Conservation (phyloP, 2,888 invertebrate species). For the Chamaedrilus cognettii region DNA sequence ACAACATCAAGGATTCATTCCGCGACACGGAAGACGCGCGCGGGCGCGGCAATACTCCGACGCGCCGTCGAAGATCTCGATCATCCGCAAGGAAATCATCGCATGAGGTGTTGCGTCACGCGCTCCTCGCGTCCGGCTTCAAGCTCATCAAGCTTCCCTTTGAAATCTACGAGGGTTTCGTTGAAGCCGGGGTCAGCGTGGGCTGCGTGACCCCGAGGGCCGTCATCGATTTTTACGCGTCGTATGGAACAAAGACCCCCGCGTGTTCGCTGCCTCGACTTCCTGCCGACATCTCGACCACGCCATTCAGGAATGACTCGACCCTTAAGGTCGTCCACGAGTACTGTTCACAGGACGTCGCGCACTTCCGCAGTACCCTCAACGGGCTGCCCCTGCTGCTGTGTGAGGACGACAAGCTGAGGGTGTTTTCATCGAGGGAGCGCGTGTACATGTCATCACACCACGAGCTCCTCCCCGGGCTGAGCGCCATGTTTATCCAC, state of each 20-base stretch:
- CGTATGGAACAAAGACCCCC: conserved; percentile 21
- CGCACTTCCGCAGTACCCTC: conserved; percentile 31
- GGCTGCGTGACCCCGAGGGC: conserved; percentile 33
- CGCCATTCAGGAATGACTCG: conserved; percentile 31
- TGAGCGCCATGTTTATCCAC: conserved; percentile 37
- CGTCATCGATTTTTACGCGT: conserved; percentile 35
- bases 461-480: conserved; percentile 35
- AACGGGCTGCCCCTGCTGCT: conserved; percentile 38
- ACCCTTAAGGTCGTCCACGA: conserved; percentile 32
- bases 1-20: conserved; percentile 35
- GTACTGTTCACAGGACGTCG: conserved; percentile 35
- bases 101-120: conserved; percentile 30
- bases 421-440: conserved; percentile 30
- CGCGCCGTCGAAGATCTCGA: conserved; percentile 16
- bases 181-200: conserved; percentile 32
- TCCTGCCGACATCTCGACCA: conserved; percentile 28
- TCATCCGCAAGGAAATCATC: conserved; percentile 22
- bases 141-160: conserved; percentile 37
- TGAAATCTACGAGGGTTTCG: conserved; percentile 32
- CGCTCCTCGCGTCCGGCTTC: conserved; percentile 35
- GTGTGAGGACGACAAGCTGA: conserved; percentile 36
- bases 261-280: conserved; percentile 29
- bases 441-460: conserved; percentile 33
- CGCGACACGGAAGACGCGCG: conserved; percentile 25
- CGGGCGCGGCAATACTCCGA: not conserved